Evolutionary conservation across 1,140 invertebrate species (phyloP).

Genomic region (Caerostris extrusa): DNA sequence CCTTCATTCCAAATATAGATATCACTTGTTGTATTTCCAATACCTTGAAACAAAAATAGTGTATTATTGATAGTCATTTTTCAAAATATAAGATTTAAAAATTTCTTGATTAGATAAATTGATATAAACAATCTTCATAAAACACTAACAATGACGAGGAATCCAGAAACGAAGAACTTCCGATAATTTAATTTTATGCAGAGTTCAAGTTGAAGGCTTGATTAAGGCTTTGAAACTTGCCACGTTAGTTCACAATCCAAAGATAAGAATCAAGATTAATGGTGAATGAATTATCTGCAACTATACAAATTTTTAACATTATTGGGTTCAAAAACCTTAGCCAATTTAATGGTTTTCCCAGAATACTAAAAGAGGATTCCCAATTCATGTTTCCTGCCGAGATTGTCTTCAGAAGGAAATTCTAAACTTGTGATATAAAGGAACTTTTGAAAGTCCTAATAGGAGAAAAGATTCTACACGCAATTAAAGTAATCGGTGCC

Average conservation of each 20-base stretch:
- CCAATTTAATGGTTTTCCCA: background rate
- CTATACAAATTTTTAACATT: background rate
- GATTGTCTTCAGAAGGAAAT: background rate
- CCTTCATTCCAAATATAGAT: constrained; percentile 11
- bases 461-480: too few species aligned
- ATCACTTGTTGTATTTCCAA: constrained; percentile 29
- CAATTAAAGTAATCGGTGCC: too few species aligned
- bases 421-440: too few species aligned
- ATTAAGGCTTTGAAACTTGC: too few species aligned
- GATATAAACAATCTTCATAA: too few species aligned
- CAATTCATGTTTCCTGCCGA: background rate
- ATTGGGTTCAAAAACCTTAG: background rate
- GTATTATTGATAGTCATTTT: too few species aligned
- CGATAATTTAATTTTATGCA: background rate
- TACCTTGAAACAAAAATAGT: background rate
- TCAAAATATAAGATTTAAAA: too few species aligned
- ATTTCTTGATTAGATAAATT: too few species aligned
- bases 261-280: constrained; percentile 5
- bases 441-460: too few species aligned
- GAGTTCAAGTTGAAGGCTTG: background rate
- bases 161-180: too few species aligned
- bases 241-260: background rate
- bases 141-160: too few species aligned
- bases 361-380: background rate
- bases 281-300: background rate